Conservation (phyloP, 2,113 vertebrate species). For the Rhineura floridana region DNA sequence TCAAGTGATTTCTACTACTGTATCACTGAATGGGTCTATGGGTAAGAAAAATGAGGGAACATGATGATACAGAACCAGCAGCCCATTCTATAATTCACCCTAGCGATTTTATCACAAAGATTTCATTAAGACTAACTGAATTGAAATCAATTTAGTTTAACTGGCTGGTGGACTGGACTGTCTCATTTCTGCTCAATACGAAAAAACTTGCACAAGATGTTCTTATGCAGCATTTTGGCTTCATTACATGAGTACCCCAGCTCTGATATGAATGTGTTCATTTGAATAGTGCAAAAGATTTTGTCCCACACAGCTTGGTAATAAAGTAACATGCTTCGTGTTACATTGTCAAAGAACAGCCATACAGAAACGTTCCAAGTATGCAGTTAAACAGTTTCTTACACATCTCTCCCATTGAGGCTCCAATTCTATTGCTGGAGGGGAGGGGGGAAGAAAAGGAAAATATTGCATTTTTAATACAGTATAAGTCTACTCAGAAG, state of each 20-base stretch:
- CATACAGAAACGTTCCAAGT: neutral
- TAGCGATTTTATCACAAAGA: neutral
- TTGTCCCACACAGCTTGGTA: neutral
- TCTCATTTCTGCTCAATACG: neutral
- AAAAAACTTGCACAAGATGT: too few species aligned
- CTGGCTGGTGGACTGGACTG: too few species aligned
- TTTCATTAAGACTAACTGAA: neutral
- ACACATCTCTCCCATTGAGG: neutral
- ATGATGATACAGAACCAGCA: conserved; percentile 13
- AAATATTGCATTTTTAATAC: too few species aligned
- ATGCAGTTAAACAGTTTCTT: neutral
- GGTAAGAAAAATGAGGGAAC: conserved; percentile 3
- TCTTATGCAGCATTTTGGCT: neutral
- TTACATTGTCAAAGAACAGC: neutral
- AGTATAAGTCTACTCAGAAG: too few species aligned
- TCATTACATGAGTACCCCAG: neutral
- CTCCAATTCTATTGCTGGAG: neutral
- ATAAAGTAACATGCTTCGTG: neutral
- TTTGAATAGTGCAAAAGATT: neutral
- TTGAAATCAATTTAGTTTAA: neutral
- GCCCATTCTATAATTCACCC: neutral
- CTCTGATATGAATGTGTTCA: neutral
- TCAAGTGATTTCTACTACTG: conserved; percentile 42
- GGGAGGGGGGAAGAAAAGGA: too few species aligned
- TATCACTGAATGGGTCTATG: neutral